Evolutionary conservation across 2,113 vertebrate genomes (phyloP), one percentile per base, ranked within the genome.

Genomic region (Campylomormyrus numenius): DNA sequence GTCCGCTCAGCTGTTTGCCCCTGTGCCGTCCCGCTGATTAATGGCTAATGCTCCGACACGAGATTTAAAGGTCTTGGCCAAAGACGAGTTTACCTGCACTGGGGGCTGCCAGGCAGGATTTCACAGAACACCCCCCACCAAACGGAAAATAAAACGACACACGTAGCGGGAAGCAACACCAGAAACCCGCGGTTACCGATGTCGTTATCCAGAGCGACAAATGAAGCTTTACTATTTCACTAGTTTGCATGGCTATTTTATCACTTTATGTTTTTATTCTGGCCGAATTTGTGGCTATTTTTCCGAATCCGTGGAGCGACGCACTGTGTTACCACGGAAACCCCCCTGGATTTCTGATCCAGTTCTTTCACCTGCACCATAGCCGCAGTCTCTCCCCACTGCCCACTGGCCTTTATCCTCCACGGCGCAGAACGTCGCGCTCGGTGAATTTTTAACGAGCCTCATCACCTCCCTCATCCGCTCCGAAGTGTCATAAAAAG

Each of bases 21-120:
- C 89, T 62, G 80, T 90, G 93, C 88, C 90, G 80, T 90, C 91
- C 92, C 74, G 31, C 85, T 94, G 94, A 96, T 92, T 92, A 94
- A 95, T 94, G 90, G 92, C 91, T 86, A 66, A 49, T 77, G 88
- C 92, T 92, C 90, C 91, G 92, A 91, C 94, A 49, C 93, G 93
- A 94, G 94, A 95, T 95, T 95, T 94, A 95, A 91, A 91, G 92
- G 92, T 85, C 3, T 31, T 90, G 90, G 91, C 92, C 91, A 89
- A 88, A 90, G 92, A 93, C 92, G 91, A 91, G 91, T 91, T 92
- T 91, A 91, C 92, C 90, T 93, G 77, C 86, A 91, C 91, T 88
- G 92, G 93, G 92, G 94, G 91, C 93, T 56, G 24, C 17, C 85
- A 24, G 48, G 85, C 27, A 3, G 27, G 9, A 56, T 10, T 19